phyloP scores from a whole-genome alignment of 2,113 vertebrate genomes.

The Steatornis caripensis region DNA sequence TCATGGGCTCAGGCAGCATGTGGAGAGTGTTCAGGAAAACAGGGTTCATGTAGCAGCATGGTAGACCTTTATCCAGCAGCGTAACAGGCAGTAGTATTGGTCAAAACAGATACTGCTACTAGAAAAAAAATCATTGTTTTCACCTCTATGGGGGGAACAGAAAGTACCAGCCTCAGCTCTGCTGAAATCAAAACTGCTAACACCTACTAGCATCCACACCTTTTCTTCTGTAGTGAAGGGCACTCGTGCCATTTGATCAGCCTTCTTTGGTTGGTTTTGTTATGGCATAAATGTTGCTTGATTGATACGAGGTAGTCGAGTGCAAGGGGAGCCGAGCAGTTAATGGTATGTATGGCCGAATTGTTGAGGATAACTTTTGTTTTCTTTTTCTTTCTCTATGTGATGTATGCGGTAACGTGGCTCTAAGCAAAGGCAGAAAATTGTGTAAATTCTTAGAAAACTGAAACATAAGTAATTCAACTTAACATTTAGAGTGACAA shows the following conservation, averaged over 20 bases:
- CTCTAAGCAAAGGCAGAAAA: not conserved
- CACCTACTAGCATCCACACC: no score
- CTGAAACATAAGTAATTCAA: not conserved
- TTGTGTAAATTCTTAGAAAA: not conserved
- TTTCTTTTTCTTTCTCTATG: not conserved
- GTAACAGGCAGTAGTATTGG: not conserved
- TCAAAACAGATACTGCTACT: not conserved
- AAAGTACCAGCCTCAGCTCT: not conserved
- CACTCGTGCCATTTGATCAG: not conserved
- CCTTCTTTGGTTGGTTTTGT: not conserved
- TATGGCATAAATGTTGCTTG: not conserved
- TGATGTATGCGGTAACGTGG: not conserved
- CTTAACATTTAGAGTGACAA: not conserved
- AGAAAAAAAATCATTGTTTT: not conserved
- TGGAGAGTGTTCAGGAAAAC: not conserved
- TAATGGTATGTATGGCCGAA: not conserved
- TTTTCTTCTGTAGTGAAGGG: not conserved
- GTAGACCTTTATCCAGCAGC: not conserved
- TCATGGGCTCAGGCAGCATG: not conserved
- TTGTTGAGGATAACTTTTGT: not conserved
- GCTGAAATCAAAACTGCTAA: not conserved
- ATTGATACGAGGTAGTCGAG: not conserved
- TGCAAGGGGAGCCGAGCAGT: not conserved
- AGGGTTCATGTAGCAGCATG: not conserved
- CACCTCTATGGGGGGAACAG: not conserved